phyloP scores from a whole-genome alignment of 1,140 invertebrate species.

The Hesperophylax magnus region DNA sequence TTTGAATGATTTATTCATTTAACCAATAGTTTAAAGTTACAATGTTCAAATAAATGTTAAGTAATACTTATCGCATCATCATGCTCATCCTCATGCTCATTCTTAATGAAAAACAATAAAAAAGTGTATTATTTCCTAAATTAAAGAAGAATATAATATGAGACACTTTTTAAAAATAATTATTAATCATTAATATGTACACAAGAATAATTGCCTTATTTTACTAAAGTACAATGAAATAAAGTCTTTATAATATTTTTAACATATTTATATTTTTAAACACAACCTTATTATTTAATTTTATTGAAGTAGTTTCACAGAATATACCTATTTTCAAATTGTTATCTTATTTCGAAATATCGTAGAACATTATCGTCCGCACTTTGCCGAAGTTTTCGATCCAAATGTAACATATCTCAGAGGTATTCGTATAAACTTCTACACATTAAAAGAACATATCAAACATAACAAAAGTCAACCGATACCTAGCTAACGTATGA shows the following conservation, averaged over 20 bases:
- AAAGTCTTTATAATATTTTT: slow-evolving; percentile 54
- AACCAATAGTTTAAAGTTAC: slow-evolving; percentile 24
- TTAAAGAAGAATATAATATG: background rate
- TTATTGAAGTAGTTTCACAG: slow-evolving; percentile 42
- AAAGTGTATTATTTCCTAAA: slow-evolving; percentile 12
- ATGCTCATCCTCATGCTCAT: slow-evolving; percentile 1
- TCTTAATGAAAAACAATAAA: slow-evolving; percentile 32
- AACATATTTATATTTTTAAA: slow-evolving; percentile 54
- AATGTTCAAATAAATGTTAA: slow-evolving; percentile 17
- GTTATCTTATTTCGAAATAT: slow-evolving; percentile 24
- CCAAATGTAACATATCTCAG: slow-evolving; percentile 16
- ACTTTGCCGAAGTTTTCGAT: slow-evolving; percentile 9
- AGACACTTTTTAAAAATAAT: slow-evolving; percentile 1
- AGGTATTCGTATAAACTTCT: slow-evolving; percentile 33
- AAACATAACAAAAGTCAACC: slow-evolving; percentile 45
- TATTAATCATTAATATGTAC: slow-evolving; percentile 55
- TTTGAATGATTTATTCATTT: slow-evolving; percentile 28
- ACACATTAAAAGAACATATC: slow-evolving; percentile 35
- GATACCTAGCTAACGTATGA: slow-evolving; percentile 39
- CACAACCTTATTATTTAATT: slow-evolving; percentile 56
- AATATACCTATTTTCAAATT: slow-evolving; percentile 21
- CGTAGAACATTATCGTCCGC: slow-evolving; percentile 16
- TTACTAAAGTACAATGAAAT: slow-evolving; percentile 51
- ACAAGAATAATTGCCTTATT: slow-evolving; percentile 51
- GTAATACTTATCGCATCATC: slow-evolving; percentile 31